These are phyloP conservation scores for Cydia fagiglandana DNA, from an alignment of 1,140 invertebrate species.

Conservation along the genomic window DNA sequence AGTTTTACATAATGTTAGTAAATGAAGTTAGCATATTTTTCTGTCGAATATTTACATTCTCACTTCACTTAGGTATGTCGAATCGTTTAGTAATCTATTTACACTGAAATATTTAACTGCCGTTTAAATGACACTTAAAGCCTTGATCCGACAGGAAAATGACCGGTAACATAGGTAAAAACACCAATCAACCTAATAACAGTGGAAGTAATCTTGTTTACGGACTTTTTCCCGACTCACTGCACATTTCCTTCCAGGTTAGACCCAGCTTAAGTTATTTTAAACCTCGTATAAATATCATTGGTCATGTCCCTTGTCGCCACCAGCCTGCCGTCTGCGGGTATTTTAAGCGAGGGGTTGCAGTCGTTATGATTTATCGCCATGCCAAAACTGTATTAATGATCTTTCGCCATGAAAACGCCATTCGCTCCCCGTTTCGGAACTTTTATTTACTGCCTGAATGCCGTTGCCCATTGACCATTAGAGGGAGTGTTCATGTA, in stretches of 20 bases:
- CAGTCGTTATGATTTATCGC: slow-evolving; percentile 39
- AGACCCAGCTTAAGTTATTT: neutral
- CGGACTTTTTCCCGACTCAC: neutral
- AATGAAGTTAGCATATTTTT: neutral
- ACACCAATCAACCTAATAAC: neutral
- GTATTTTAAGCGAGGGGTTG: slow-evolving; percentile 40
- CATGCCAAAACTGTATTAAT: slow-evolving; percentile 47
- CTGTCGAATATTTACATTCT: slow-evolving; percentile 2
- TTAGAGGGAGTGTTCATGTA: slow-evolving; percentile 9
- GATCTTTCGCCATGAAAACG: slow-evolving; percentile 43
- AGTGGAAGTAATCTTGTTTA: neutral
- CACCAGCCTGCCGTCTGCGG: slow-evolving; percentile 7
- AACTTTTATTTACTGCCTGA: slow-evolving; percentile 42
- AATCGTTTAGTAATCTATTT: neutral
- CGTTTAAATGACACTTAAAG: neutral
- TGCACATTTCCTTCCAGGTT: neutral
- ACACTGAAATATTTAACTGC: neutral
- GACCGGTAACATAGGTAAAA: neutral
- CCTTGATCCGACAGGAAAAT: neutral
- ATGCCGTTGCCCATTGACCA: slow-evolving; percentile 33
- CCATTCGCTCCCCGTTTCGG: slow-evolving; percentile 37
- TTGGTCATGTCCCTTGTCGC: slow-evolving; percentile 1
- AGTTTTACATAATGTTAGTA: neutral
- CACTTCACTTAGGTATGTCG: neutral
- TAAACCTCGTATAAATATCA: neutral